Evolutionary conservation across 2,888 invertebrate genomes (phyloP), one percentile per base, ranked within the genome.

Genomic region (Lepetodrilus schrolli): DNA sequence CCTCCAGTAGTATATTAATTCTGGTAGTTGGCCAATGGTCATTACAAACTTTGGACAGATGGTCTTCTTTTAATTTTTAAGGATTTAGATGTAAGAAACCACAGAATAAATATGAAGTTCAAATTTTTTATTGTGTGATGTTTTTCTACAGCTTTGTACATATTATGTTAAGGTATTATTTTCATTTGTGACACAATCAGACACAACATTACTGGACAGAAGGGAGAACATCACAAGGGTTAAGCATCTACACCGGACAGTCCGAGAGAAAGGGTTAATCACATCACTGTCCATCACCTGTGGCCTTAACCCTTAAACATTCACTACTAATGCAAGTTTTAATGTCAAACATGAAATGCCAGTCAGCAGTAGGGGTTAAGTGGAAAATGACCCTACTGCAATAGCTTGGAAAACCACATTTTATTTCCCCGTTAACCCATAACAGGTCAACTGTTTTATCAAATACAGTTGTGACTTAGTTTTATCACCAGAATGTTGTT

Each of bases 101-200:
- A 47, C 47, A 47, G 17, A 2, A 47, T n/a, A 2, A 17, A 4
- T 47, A n/a, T 4, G 17, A 58, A 58, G 68, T 68, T 68, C 68
- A 68, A 68, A 47, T 68, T 68, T 43, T 68, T 68, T 68, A 58
- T 68, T 43, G 38, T 68, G 68, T 68, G 68, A 68, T 68, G 47
- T 68, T 43, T 47, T 68, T 68, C 68, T 68, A 68, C 68, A 68
- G 68, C 68, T 68, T 47, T 68, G 68, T 68, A 68, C 68, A 68
- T 43, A 23, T 26, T 47, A 68, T 66, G 37, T 37, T 66, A 66
- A 58, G 30, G 20, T 58, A 58, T 58, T 58, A 58, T 58, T 58
- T 58, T 58, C 58, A 58, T 30, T 58, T 58, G 58, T 58, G 58
- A 58, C 58, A 58, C 34, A 43, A 13, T 43, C 43, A 58, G 30